These are phyloP conservation scores for Antedon mediterranea DNA, from an alignment of 53 echinoderm and acorn worm species.

Conservation along the genomic window DNA sequence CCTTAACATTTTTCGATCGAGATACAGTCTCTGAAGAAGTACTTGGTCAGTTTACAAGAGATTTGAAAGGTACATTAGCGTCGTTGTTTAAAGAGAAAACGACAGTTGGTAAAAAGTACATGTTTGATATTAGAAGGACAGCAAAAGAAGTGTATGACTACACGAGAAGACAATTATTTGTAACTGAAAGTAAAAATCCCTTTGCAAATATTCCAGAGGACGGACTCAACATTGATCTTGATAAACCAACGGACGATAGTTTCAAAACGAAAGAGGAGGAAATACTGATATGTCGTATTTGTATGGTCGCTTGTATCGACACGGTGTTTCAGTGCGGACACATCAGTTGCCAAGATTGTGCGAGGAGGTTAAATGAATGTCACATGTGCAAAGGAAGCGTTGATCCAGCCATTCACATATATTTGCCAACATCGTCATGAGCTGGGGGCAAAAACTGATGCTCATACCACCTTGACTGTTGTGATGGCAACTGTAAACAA, in stretches of 20 bases:
- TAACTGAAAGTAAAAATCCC: slow-evolving; percentile 8
- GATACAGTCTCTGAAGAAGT: slow-evolving; percentile 79
- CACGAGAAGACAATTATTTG: slow-evolving; percentile 51
- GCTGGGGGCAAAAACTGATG: background rate
- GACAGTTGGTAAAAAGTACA: slow-evolving; percentile 73
- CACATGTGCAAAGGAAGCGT: background rate
- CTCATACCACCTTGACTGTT: background rate
- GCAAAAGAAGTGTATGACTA: slow-evolving; percentile 82
- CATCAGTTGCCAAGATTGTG: background rate
- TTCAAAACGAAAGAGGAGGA: background rate
- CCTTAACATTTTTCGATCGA: slow-evolving; percentile 75
- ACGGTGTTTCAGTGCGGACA: background rate
- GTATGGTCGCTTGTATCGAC: background rate
- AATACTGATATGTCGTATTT: background rate
- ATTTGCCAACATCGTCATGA: background rate
- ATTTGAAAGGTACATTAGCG: slow-evolving; percentile 71
- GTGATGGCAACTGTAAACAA: background rate
- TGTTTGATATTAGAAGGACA: slow-evolving; percentile 78
- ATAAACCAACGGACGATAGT: background rate
- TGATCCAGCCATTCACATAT: background rate
- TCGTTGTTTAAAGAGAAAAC: slow-evolving; percentile 81
- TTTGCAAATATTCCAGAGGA: background rate
- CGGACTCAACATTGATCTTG: background rate
- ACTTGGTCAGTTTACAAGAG: slow-evolving; percentile 57
- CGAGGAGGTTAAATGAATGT: background rate